phyloP scores from a whole-genome alignment of 2,797 vertebrate genomes.

The Characodon lateralis region DNA sequence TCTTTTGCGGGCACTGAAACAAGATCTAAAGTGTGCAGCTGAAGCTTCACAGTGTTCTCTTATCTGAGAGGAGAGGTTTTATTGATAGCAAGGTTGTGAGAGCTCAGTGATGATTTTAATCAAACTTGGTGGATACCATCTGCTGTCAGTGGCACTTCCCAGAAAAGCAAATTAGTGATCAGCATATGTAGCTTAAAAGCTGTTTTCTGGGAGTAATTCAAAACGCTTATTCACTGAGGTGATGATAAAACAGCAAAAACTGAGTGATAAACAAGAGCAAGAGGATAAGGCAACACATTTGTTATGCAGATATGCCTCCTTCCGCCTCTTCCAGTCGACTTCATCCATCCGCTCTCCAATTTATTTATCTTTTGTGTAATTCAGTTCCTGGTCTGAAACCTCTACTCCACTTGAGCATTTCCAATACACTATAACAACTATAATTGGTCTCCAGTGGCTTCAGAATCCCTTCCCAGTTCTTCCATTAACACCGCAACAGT shows the following conservation, averaged over 20 bases:
- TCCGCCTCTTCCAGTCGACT: slow-evolving; percentile 22
- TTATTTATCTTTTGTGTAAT: slow-evolving; percentile 32
- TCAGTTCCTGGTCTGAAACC: slow-evolving; percentile 35
- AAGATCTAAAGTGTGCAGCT: slow-evolving; percentile 45
- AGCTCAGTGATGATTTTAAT: slow-evolving; percentile 43
- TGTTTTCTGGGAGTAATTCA: slow-evolving; percentile 2
- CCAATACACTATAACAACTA: slow-evolving; percentile 55
- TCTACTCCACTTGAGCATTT: slow-evolving; percentile 49
- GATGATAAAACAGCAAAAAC: slow-evolving; percentile 24
- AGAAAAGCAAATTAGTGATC: not conserved
- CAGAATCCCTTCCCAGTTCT: slow-evolving; percentile 51
- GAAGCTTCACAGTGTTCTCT: slow-evolving; percentile 30
- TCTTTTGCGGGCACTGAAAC: slow-evolving; percentile 49
- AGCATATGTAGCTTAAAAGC: slow-evolving; percentile 4
- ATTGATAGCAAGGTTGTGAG: slow-evolving; percentile 53
- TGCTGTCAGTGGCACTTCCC: not conserved
- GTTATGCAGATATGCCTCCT: slow-evolving; percentile 35
- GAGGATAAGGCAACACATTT: slow-evolving; percentile 9
- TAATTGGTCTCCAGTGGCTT: slow-evolving; percentile 72
- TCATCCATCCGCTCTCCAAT: slow-evolving; percentile 35
- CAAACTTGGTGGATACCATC: not conserved
- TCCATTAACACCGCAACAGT: slow-evolving; percentile 66
- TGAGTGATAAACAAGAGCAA: slow-evolving; percentile 10
- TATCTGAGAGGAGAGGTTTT: slow-evolving; percentile 55
- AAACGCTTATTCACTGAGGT: not conserved